Percentiles rank a stretch among this genome's conserved stretches.
These are phyloP conservation scores for Phthorimaea operculella DNA, from an alignment of 1,140 invertebrate genomes.

Conservation along the genomic window DNA sequence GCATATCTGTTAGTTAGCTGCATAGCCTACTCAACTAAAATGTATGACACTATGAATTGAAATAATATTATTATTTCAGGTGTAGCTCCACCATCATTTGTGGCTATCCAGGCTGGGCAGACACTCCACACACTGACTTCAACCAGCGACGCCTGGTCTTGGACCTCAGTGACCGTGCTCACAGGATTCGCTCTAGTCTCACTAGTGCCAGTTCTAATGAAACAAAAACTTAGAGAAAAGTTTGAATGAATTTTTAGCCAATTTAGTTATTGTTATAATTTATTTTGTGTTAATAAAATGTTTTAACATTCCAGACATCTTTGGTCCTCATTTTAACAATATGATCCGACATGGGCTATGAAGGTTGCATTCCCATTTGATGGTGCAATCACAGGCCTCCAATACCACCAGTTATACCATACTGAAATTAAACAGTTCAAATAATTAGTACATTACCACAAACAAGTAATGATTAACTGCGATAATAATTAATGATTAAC, in stretches of 20 bases:
- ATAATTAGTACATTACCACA: not conserved
- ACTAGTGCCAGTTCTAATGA: conserved; percentile 91
- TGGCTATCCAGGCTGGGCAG: conserved; percentile 97
- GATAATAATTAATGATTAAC: conserved; percentile 37
- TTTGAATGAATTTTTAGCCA: conserved; percentile 73
- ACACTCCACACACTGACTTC: conserved; percentile 94
- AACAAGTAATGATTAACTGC: no score
- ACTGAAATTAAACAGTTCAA: conserved; percentile 69
- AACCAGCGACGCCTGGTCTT: conserved; percentile 90
- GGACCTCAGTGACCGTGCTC: conserved; percentile 84
- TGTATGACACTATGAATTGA: no score
- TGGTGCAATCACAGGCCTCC: conserved; percentile 75
- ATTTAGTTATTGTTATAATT: conserved; percentile 45
- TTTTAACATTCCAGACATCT: conserved; percentile 40
- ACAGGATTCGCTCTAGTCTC: conserved; percentile 84
- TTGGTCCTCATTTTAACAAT: conserved; percentile 64
- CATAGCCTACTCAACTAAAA: no score
- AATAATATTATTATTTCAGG: conserved; percentile 72
- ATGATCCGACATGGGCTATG: conserved; percentile 78
- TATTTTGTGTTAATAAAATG: conserved; percentile 37
- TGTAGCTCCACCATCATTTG: conserved; percentile 97
- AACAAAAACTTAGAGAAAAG: conserved; percentile 83
- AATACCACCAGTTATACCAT: conserved; percentile 89
- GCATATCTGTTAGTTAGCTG: no score
- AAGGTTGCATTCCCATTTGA: conserved; percentile 70